Percentiles rank a stretch among this genome's conserved stretches.
Evolutionary conservation across 1,140 invertebrate species (phyloP).

Genomic region (Augochlora pura): DNA sequence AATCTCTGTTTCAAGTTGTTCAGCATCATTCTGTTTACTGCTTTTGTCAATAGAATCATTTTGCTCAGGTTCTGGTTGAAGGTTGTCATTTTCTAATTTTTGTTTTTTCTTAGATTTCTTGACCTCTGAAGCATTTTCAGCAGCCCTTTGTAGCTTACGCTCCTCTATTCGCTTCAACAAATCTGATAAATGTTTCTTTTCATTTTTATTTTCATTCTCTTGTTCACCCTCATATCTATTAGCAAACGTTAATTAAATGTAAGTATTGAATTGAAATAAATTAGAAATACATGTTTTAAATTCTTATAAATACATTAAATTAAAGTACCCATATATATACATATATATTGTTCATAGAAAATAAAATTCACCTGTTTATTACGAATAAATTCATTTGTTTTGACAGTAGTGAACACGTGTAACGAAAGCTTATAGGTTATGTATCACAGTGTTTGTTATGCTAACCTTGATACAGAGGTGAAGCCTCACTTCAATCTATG

Average conservation of each 20-base stretch:
- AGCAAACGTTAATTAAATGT: conserved; percentile 20
- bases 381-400: conserved; percentile 79
- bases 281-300: too few species aligned
- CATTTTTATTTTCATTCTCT: conserved; percentile 69
- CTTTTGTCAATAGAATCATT: neutral
- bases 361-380: conserved; percentile 77
- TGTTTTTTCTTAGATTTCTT: neutral
- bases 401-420: conserved; percentile 6
- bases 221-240: conserved; percentile 79
- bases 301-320: too few species aligned
- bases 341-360: neutral
- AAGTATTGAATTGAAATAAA: neutral
- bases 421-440: conserved; percentile 12
- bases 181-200: conserved; percentile 81
- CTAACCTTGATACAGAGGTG: too few species aligned
- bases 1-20: too few species aligned
- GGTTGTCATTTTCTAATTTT: neutral
- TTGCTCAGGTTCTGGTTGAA: neutral
- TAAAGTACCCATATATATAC: neutral
- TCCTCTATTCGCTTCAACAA: conserved; percentile 83
- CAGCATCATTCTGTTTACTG: neutral
- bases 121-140: neutral
- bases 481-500: too few species aligned
- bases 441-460: neutral
- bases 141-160: conserved; percentile 67